Base-by-base conservation (phyloP, 2,113 vertebrate species). In the Nothobranchius kuhntae region DNA sequence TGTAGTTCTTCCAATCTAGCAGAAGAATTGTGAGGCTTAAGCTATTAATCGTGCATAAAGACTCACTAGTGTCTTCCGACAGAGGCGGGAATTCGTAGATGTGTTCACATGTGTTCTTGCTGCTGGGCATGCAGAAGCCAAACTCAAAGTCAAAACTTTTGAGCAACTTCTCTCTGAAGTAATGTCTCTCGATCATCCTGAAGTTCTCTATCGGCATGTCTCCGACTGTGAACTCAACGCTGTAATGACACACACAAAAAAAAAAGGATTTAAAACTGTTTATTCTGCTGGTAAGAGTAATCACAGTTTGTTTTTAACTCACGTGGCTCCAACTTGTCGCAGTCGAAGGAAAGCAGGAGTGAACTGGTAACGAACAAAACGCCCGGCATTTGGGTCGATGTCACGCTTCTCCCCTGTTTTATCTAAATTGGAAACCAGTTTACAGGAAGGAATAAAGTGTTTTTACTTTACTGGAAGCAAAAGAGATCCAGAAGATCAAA, bases 101-200 rank as follows among this genome's bases (percentile, higher is more conserved):
- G 92, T 99, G 96, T 78, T 99, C 96, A 42, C 96, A 98, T 21
- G 96, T 96, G 71, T 99, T 99, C 91, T 97, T 98, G 92, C 96
- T 98, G 94, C 95, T 96, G 65, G 97, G 96, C 89, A 99, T 99
- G 87, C 97, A 99, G 91, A 99, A 99, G 46, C 97, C 96, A 53
- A 99, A 99, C 77, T 98, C 96, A 89, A 99, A 99, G 89, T 99
- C 97, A 42, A 99, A 99, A 75, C 96, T 99, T 89, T 99, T 99
- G 12, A 99, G 94, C 61, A 99, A 77, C 58, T 94, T 95, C 77
- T 99, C 95, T 13, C 95, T 94, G 85, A 99, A 99, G 70, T 99
- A 99, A 86, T 99, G 97, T 87, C 97, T 93, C 87, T 99, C 97
- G 0, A 99, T 98, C 97, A 99, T 99, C 73, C 97, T 93, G 92